Conservation (phyloP, 2,797 vertebrate species). For the Linurgus olivaceus region DNA sequence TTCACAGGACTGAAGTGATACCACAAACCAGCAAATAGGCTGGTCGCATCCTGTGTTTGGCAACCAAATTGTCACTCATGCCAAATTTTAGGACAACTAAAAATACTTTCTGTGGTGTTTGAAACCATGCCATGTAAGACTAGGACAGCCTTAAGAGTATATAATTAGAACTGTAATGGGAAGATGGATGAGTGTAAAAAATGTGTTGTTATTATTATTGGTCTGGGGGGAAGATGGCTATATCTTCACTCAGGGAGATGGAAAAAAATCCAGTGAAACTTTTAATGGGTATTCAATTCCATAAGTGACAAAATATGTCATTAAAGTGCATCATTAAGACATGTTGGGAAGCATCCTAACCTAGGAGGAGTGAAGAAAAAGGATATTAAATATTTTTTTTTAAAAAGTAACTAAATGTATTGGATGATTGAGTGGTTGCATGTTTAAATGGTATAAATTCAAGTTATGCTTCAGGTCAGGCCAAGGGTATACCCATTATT, state of each 20-base stretch:
- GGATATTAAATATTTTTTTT: background rate
- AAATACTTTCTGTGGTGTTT: background rate
- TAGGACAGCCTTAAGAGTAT: background rate
- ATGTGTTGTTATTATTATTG: rapidly evolving
- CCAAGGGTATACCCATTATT: background rate
- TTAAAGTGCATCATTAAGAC: background rate
- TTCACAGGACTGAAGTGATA: background rate
- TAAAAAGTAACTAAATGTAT: no score
- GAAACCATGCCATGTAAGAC: background rate
- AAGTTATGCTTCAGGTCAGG: background rate
- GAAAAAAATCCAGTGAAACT: background rate
- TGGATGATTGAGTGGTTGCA: background rate
- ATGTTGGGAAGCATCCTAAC: background rate
- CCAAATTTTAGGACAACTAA: background rate
- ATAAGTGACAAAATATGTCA: background rate
- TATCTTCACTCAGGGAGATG: background rate
- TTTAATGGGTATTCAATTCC: background rate
- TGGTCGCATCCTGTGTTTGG: background rate
- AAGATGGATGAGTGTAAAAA: background rate
- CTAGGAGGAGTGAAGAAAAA: background rate
- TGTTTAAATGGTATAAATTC: background rate
- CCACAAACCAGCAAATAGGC: background rate
- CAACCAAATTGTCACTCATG: background rate
- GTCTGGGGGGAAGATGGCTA: background rate
- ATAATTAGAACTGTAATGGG: background rate